Conservation (phyloP, 2,888 invertebrate genomes). For the Allophyes oxyacanthae region DNA sequence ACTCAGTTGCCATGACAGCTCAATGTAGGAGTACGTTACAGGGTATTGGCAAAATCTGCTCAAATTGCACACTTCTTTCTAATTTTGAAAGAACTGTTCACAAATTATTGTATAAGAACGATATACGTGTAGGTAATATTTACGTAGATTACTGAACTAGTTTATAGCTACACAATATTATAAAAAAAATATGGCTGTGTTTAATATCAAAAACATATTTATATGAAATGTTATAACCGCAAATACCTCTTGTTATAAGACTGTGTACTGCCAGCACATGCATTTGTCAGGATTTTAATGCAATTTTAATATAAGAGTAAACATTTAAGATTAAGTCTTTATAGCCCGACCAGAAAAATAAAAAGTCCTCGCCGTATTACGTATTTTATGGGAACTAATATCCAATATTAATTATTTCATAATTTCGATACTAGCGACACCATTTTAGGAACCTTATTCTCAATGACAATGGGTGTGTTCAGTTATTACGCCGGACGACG, state of each 20-base stretch:
- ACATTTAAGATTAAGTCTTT: slow-evolving; percentile 46
- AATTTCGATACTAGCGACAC: too few species aligned
- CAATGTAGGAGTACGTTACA: slow-evolving; percentile 58
- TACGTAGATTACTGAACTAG: slow-evolving; percentile 64
- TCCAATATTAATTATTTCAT: too few species aligned
- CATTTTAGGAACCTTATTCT: too few species aligned
- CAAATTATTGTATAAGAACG: slow-evolving; percentile 62
- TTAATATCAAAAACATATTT: slow-evolving; percentile 86
- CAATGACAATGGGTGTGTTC: too few species aligned
- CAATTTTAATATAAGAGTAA: slow-evolving; percentile 47
- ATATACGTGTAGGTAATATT: slow-evolving; percentile 54
- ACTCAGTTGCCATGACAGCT: slow-evolving; percentile 65
- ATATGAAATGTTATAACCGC: slow-evolving; percentile 79
- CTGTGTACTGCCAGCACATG: slow-evolving; percentile 75
- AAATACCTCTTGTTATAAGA: slow-evolving; percentile 86
- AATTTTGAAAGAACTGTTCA: slow-evolving; percentile 62
- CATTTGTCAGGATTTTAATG: slow-evolving; percentile 65
- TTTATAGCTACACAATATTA: slow-evolving; percentile 64
- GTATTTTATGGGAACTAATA: too few species aligned
- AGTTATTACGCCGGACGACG: too few species aligned
- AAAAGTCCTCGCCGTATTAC: too few species aligned
- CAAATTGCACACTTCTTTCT: slow-evolving; percentile 68
- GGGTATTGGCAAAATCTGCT: slow-evolving; percentile 75
- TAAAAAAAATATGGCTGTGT: slow-evolving; percentile 87
- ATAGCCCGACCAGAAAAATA: too few species aligned